Evolutionary conservation across 2,888 invertebrate species (phyloP).

Genomic region (Anthrax anthrax): DNA sequence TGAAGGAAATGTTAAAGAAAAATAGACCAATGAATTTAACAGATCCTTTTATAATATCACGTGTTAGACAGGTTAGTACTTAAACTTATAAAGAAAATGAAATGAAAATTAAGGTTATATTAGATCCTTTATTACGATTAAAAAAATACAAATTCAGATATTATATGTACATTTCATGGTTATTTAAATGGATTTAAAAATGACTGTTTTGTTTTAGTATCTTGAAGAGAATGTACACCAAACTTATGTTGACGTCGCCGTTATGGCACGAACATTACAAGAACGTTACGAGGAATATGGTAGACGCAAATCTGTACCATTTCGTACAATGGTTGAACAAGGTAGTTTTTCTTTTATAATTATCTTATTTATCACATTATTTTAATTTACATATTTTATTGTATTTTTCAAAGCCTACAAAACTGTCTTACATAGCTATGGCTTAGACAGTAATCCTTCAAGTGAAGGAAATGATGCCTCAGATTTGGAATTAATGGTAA

Average conservation of each 20-base stretch:
- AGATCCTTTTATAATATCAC: conserved; percentile 44
- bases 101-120: no score
- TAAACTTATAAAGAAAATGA: no score
- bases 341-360: conserved; percentile 22
- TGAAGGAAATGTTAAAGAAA: not conserved
- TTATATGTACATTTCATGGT: no score
- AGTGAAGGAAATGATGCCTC: conserved; percentile 44
- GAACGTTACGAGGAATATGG: conserved; percentile 63
- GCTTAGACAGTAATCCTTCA: conserved; percentile 43
- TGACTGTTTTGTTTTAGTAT: conserved; percentile 47
- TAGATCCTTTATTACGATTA: no score
- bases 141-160: no score
- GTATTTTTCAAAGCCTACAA: conserved; percentile 43
- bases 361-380: not conserved
- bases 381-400: not conserved
- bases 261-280: conserved; percentile 69
- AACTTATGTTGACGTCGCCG: conserved; percentile 66
- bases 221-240: conserved; percentile 67
- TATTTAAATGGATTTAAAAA: no score
- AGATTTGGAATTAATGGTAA: conserved; percentile 30
- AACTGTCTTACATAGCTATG: conserved; percentile 54
- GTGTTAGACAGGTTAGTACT: conserved; percentile 39
- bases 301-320: conserved; percentile 64
- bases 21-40: not conserved
- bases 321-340: conserved; percentile 60